Conservation (phyloP, 2,113 vertebrate genomes). For the Lutjanus erythropterus region DNA sequence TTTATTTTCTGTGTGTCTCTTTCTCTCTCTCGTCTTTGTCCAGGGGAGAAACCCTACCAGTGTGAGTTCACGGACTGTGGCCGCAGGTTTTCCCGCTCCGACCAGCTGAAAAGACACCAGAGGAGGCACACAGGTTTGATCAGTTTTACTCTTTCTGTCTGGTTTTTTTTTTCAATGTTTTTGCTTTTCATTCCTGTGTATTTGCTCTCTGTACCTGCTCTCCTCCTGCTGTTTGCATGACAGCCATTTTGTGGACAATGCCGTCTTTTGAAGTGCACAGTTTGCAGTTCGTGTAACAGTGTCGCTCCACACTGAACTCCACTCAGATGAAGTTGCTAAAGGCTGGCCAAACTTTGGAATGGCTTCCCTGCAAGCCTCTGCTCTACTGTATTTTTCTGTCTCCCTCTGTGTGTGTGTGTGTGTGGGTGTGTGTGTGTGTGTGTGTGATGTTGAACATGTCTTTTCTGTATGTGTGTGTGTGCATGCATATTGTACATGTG, state of each 20-base stretch:
- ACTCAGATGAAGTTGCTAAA: constrained; percentile 47
- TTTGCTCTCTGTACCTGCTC: constrained; percentile 1
- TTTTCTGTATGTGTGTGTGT: constrained; percentile 48
- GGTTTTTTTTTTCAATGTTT: not conserved
- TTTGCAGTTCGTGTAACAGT: constrained; percentile 26
- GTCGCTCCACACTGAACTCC: constrained; percentile 14
- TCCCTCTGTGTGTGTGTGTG: constrained; percentile 66
- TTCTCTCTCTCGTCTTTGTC: not conserved
- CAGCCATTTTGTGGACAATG: constrained; percentile 15
- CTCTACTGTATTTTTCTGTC: constrained; percentile 82
- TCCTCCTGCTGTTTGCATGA: constrained; percentile 63
- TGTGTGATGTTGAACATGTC: constrained; percentile 38
- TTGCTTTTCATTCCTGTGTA: not conserved
- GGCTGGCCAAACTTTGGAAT: constrained; percentile 72
- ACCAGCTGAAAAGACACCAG: constrained; percentile 98
- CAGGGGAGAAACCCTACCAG: constrained; percentile 98
- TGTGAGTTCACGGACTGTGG: constrained; percentile 99
- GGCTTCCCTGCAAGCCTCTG: constrained; percentile 77
- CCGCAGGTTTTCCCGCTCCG: constrained; percentile 96
- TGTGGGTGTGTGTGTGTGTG: constrained; percentile 56
- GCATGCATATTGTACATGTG: constrained; percentile 81
- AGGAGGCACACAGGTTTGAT: constrained; percentile 97
- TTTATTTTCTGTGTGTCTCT: not conserved
- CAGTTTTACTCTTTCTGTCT: constrained; percentile 12
- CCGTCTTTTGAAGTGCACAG: constrained; percentile 8